phyloP scores from a whole-genome alignment of 1,140 invertebrate genomes.

The Steinernema feltiae region DNA sequence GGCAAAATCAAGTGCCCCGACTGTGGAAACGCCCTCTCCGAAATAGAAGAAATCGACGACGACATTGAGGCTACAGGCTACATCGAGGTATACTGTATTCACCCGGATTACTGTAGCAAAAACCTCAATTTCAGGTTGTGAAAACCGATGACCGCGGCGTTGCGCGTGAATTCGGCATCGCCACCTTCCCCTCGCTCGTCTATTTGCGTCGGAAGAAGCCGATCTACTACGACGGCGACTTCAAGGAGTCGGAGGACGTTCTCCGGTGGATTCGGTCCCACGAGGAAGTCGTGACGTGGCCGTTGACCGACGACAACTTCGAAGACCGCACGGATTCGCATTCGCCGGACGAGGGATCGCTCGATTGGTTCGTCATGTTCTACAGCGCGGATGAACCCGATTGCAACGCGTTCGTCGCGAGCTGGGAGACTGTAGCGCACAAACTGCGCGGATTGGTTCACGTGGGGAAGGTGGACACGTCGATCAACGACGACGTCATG shows the following conservation, averaged over 20 bases:
- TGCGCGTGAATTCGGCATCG: conserved; percentile 53
- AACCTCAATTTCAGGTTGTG: conserved; percentile 43
- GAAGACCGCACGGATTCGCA: conserved; percentile 50
- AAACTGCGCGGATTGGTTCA: conserved; percentile 56
- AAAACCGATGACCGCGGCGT: conserved; percentile 57
- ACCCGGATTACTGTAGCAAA: neutral
- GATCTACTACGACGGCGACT: conserved; percentile 57
- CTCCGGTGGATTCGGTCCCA: conserved; percentile 56
- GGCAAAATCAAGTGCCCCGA: conserved; percentile 54
- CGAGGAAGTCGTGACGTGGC: conserved; percentile 53
- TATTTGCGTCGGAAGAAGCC: conserved; percentile 56
- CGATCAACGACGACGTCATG: conserved; percentile 54
- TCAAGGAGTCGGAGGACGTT: conserved; percentile 55
- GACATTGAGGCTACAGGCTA: conserved; percentile 57
- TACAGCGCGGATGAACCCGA: conserved; percentile 55
- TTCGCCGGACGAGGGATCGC: conserved; percentile 54
- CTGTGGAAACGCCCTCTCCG: conserved; percentile 49
- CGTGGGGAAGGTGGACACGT: conserved; percentile 56
- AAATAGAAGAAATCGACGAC: conserved; percentile 57
- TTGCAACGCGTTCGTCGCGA: conserved; percentile 53
- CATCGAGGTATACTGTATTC: conserved; percentile 43
- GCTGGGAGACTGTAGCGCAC: conserved; percentile 56
- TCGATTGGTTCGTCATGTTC: conserved; percentile 59
- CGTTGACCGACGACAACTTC: conserved; percentile 55
- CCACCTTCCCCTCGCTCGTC: conserved; percentile 54